Evolutionary conservation across 2,797 vertebrate species (phyloP).

Genomic region (Artibeus lituratus): DNA sequence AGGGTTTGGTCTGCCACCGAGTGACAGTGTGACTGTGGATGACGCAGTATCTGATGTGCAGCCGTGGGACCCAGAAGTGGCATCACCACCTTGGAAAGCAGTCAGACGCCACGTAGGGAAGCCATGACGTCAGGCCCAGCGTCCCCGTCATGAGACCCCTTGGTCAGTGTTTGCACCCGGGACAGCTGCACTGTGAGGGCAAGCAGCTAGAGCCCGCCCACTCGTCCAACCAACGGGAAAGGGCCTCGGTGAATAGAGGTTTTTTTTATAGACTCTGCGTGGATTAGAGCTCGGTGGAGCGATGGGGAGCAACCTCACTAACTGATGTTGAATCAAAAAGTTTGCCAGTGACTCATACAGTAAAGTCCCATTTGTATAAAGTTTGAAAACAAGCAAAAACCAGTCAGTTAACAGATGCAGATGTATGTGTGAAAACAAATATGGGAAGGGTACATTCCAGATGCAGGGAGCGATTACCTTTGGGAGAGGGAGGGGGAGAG

Average conservation of each 20-base stretch:
- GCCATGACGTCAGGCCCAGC: not conserved
- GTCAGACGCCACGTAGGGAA: not conserved
- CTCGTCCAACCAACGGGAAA: rapidly evolving
- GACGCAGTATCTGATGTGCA: not conserved
- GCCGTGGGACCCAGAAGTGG: not conserved
- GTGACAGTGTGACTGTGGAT: not conserved
- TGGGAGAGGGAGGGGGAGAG: not conserved
- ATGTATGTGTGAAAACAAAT: not conserved
- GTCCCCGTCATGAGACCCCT: rapidly evolving
- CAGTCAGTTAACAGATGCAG: not conserved
- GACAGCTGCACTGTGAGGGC: not conserved
- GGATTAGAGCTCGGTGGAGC: not conserved
- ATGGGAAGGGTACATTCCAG: not conserved
- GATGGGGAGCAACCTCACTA: not conserved
- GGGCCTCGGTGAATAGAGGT: not conserved
- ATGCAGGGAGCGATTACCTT: not conserved
- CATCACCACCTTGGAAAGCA: not conserved
- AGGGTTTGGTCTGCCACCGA: not conserved
- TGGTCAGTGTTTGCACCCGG: not conserved
- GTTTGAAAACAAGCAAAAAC: not conserved
- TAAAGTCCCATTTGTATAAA: not conserved
- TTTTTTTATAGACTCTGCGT: not conserved
- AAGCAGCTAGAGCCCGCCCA: not conserved
- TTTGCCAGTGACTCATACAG: not conserved
- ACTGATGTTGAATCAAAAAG: not conserved